Evolutionary conservation across 2,113 vertebrate genomes (phyloP).

Genomic region (Leiothrix lutea): DNA sequence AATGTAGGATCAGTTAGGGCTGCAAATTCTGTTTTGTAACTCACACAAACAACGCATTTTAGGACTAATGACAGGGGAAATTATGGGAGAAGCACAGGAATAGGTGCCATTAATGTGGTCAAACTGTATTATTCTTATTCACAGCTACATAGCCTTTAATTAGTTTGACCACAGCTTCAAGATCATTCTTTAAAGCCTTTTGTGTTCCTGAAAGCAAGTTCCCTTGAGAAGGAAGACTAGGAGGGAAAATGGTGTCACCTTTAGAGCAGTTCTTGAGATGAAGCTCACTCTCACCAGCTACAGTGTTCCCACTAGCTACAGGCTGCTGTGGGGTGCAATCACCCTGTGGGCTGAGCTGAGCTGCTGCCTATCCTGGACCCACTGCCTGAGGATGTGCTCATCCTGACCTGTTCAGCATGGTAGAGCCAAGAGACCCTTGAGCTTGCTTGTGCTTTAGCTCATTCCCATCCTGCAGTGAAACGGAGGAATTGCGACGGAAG

Average conservation of each 20-base stretch:
- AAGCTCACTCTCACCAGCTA: background rate
- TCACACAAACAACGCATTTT: background rate
- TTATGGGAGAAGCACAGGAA: background rate
- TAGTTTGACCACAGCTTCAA: background rate
- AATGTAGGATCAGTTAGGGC: background rate
- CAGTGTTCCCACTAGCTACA: fast-evolving
- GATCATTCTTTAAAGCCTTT: background rate
- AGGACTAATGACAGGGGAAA: background rate
- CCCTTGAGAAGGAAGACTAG: background rate
- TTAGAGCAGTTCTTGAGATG: background rate
- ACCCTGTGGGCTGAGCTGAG: background rate
- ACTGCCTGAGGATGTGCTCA: background rate
- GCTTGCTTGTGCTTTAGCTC: background rate
- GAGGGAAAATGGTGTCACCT: background rate
- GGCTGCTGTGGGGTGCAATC: background rate
- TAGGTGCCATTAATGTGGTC: background rate
- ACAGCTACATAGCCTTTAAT: background rate
- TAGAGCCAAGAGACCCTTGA: background rate
- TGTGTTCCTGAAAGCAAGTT: background rate
- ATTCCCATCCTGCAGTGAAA: background rate
- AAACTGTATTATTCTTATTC: background rate
- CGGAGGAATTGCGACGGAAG: fast-evolving
- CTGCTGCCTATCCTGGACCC: background rate
- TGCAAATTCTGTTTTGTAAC: background rate
- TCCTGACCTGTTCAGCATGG: background rate